Conservation (phyloP, 2,113 vertebrate genomes). For the Rhynchomys soricoides region DNA sequence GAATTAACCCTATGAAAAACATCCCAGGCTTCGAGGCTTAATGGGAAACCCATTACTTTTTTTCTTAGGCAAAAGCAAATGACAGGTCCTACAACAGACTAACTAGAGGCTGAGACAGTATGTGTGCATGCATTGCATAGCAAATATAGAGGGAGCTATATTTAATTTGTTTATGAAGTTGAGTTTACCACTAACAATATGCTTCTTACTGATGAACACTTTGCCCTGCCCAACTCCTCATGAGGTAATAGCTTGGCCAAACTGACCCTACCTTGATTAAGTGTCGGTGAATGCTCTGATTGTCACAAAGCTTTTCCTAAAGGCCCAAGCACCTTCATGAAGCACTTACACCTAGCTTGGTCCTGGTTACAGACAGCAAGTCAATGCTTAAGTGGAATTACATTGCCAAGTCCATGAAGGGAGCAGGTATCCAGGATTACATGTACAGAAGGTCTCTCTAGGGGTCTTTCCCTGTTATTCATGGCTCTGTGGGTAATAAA, state of each 20-base stretch:
- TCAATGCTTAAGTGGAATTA: background rate
- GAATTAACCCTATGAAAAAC: background rate
- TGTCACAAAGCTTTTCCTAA: background rate
- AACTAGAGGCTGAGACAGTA: background rate
- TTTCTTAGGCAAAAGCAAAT: background rate
- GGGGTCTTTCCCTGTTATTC: background rate
- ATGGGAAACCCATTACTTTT: background rate
- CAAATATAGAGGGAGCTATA: background rate
- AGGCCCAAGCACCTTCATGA: background rate
- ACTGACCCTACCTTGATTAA: background rate
- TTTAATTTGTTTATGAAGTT: background rate
- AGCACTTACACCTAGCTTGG: background rate
- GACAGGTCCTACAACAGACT: background rate
- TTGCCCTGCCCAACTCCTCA: background rate
- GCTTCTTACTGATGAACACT: background rate
- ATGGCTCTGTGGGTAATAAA: too few relatives aligned
- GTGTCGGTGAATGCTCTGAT: background rate
- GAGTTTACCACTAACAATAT: background rate
- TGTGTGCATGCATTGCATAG: too few relatives aligned
- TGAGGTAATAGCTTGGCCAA: background rate
- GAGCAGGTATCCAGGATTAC: background rate
- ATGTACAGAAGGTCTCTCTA: background rate
- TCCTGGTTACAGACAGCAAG: background rate
- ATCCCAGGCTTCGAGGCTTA: background rate
- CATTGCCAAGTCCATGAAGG: background rate